These are phyloP conservation scores for Eupithecia vulgata DNA, from an alignment of 2,888 invertebrate species.

Conservation along the genomic window DNA sequence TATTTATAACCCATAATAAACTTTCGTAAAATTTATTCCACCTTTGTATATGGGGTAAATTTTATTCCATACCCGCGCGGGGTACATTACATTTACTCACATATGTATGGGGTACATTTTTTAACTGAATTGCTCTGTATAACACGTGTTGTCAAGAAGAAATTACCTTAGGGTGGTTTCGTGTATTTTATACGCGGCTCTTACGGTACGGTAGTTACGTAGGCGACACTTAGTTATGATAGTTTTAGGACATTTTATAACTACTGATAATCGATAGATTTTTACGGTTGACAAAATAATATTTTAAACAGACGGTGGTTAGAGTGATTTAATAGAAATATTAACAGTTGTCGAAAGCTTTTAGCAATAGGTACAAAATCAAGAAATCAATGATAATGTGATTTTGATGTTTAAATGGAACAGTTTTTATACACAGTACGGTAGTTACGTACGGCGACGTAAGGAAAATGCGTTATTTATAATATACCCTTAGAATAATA, in stretches of 20 bases:
- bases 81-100: constrained; percentile 45
- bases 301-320: neutral
- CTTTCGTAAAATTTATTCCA: constrained; percentile 40
- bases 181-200: constrained; percentile 61
- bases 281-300: neutral
- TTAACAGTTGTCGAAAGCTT: neutral
- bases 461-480: too few relatives aligned
- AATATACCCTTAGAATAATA: too few relatives aligned
- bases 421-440: too few relatives aligned
- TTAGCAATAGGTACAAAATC: neutral
- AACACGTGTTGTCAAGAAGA: constrained; percentile 77
- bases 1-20: constrained; percentile 45
- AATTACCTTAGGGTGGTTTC: constrained; percentile 62
- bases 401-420: too few relatives aligned
- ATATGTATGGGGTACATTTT: constrained; percentile 54
- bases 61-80: constrained; percentile 35
- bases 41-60: constrained; percentile 20
- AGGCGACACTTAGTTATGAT: constrained; percentile 48
- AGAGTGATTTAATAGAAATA: neutral
- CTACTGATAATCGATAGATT: neutral
- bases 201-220: constrained; percentile 56
- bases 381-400: neutral
- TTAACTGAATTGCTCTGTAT: constrained; percentile 65
- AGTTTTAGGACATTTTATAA: constrained; percentile 26
- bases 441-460: too few relatives aligned